Percentiles rank a stretch among this genome's conserved stretches.
These are phyloP conservation scores for Myotis planiceps DNA, from an alignment of 2,797 vertebrate species.

Conservation along the genomic window DNA sequence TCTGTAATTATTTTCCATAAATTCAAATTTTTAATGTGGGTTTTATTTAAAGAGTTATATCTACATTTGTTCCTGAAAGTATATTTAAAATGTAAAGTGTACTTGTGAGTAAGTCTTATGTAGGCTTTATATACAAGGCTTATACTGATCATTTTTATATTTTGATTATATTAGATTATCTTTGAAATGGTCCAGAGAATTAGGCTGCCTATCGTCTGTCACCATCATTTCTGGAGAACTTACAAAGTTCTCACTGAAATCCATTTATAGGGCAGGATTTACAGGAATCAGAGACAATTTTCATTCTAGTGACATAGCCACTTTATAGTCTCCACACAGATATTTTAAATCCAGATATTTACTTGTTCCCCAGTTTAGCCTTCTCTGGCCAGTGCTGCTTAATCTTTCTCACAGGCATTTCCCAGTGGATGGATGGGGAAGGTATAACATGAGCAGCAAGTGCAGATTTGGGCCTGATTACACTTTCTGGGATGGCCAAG, in stretches of 20 bases:
- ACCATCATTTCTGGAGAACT: not conserved
- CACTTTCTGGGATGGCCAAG: not conserved
- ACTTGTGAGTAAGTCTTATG: not conserved
- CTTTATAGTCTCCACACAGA: not conserved
- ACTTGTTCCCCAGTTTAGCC: not conserved
- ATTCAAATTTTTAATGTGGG: not conserved
- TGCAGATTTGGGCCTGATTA: not conserved
- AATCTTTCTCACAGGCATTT: not conserved
- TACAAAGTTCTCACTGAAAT: not conserved
- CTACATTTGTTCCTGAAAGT: not conserved
- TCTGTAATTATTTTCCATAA: not conserved
- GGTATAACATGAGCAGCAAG: not conserved
- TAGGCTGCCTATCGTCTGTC: not conserved
- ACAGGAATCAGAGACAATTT: not conserved
- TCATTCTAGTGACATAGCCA: not conserved
- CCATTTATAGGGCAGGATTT: not conserved
- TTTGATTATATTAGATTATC: not conserved
- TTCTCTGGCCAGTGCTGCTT: not conserved
- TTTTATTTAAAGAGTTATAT: conserved; percentile 8
- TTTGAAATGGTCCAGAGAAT: not conserved
- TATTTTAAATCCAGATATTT: not conserved
- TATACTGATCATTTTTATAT: not conserved
- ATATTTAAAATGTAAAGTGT: not conserved
- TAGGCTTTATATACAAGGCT: not conserved
- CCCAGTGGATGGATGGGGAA: not conserved